Evolutionary conservation across 1,140 invertebrate species (phyloP), one percentile per base, ranked within the genome.

Genomic region (Trypoxylus dichotomus): DNA sequence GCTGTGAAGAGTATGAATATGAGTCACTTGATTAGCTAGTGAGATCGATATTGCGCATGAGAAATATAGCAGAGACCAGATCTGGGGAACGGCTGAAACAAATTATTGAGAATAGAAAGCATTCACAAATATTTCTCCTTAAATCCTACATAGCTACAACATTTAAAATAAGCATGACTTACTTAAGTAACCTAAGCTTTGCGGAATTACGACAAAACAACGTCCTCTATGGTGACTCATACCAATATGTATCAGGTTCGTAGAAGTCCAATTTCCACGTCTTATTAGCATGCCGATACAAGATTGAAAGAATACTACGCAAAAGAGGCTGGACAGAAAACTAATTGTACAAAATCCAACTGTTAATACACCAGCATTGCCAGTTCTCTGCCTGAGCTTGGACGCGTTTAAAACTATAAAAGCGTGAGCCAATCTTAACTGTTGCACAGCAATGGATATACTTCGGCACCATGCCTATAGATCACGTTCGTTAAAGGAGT

Each of bases 141-240:
- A 60, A 15, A 60, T 5, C 29, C 24, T 25, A 27, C 19, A 72
- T 7, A 5, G 11, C 68, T 72, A 72, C 29, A 72, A 29, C 68
- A 24, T 29, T 3, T 5, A 37, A 5, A 19, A 5, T 60, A 25
- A 60, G n/a, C 27, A 15, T 15, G 13, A 42, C 29, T 74, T 74
- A 74, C 72, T 47, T 3, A 75, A 25, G 47, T 75, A 75, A 15
- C 74, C 74, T 54, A 75, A 19, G 10, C 74, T 42, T 47, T 75
- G 74, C 0, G 74, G 74, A 75, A 75, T 75, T 5, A 29, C 7
- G 1, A 75, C 43, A 54, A 47, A 75, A 2, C 43, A 54, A 54
- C 32, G 19, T 0, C 13, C 24, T 19, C 32, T 19, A 2, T 54
- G 41, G 43, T 75, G 24, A 24, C 8, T 19, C 24, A 75, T 11